Evolutionary conservation across 2,113 vertebrate species (phyloP).

Genomic region (Salvator merianae): DNA sequence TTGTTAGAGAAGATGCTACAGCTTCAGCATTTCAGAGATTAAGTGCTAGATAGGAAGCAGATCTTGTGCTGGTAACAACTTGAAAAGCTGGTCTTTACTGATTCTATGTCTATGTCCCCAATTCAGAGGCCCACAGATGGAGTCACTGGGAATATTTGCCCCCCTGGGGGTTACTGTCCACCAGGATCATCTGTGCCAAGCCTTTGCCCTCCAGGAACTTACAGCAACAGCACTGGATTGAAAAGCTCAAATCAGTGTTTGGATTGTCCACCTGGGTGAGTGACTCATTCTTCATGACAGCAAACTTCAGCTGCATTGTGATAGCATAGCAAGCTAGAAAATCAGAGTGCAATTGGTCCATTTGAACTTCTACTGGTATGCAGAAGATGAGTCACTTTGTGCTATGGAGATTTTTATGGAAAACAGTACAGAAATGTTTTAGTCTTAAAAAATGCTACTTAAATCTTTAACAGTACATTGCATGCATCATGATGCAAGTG

Average conservation of each 20-base stretch:
- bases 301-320: background rate
- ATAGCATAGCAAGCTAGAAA: background rate
- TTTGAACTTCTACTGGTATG: background rate
- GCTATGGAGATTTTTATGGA: too few relatives aligned
- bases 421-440: too few relatives aligned
- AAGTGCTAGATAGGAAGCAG: too few relatives aligned
- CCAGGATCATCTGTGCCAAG: conserved; percentile 71
- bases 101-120: background rate
- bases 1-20: too few relatives aligned
- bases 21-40: too few relatives aligned
- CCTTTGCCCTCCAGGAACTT: conserved; percentile 84
- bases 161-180: conserved; percentile 83
- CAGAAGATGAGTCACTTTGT: background rate
- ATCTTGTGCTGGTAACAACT: too few relatives aligned
- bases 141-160: conserved; percentile 80
- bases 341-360: rapidly evolving
- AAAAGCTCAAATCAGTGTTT: conserved; percentile 74
- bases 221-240: conserved; percentile 80
- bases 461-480: background rate
- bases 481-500: too few relatives aligned
- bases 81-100: too few relatives aligned
- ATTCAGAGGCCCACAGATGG: conserved; percentile 80
- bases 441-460: too few relatives aligned
- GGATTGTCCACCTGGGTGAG: conserved; percentile 84
- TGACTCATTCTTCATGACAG: rapidly evolving